Base-by-base conservation (phyloP, 2,888 invertebrate genomes). In the Acronicta alni region DNA sequence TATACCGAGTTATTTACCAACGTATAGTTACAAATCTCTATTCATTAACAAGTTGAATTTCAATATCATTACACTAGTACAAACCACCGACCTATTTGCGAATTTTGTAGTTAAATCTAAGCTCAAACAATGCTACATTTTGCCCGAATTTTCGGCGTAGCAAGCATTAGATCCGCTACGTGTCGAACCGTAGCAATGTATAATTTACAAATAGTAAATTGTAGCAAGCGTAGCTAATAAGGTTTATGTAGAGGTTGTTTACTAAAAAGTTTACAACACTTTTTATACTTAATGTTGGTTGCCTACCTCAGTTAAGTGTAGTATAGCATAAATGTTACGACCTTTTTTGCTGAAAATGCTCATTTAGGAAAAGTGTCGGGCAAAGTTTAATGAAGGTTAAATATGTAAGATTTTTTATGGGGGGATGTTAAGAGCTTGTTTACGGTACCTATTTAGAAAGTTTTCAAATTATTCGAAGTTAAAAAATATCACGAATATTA, bases 301-400 rank as follows among this genome's bases (percentile, higher is more conserved):
- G 43, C 14, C 18, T 57, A 23, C 57, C 43, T 63, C 18, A 54
- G 38, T 54, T 63, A 20, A 42, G 42, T 41, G 47, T 48, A 42
- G 42, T 48, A 46, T 23, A 64, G 10, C 43, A 42, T 56, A 47
- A 68, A 71, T 47, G 23, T 56, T 57, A 54, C 45, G 52, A 57
- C 18, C 42, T 45, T 53, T 72, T 65, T 53, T 37, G 55, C 49
- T 63, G 47, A 61, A 57, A 58, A 44, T 38, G 56, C 39, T 51
- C 51, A 32, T 66, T 45, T 32, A 8, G 35, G 12, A 15, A 47
- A 54, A 52, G 20, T 56, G 37, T 41, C 12, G 17, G 43, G 16
- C 42, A 38, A 59, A 18, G 41, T 15, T 52, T 48, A 60, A 59
- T 57, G 48, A 63, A 30, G 53, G 64, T 57, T 42, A 53, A 68